Evolutionary conservation across 1,140 invertebrate species (phyloP), one percentile per base, ranked within the genome.

Genomic region (Conus betulinus): DNA sequence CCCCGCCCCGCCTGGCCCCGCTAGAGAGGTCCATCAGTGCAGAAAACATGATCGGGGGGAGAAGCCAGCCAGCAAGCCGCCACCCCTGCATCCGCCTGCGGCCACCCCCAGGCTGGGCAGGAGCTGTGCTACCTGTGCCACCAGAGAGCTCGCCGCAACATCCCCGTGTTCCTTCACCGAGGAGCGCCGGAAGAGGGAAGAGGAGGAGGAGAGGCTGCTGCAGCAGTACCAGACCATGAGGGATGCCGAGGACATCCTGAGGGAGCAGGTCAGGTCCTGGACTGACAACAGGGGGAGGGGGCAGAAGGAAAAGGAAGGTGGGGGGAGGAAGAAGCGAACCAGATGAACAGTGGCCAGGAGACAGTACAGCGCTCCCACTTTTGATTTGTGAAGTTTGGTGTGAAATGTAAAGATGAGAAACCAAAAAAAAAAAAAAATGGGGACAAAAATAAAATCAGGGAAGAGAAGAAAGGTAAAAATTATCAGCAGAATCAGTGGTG

Each of bases 41-140:
- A 15, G 91, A 91, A 10, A 88, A 90, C 11, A 39, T 89, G 74
- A 86, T 13, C 83, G 25, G 27, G 25, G 27, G 25, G 90, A 23
- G 17, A 71, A 20, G 67, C 23, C 23, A 6, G 67, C 67, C 67
- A 71, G 23, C 17, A 20, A 20, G 17, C 67, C 67, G 11, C 15
- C 67, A 0, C 0, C 67, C 67, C 67, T 1, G 67, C 17, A 13
- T 71, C 93, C 17, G 89, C 91, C 3, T 95, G 94, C 90, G 93
- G 92, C 20, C 95, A 95, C 83, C 89, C 91, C 1, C 93, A 93
- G 81, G 94, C 94, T 57, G 95, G 95, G 13, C 95, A 95, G 88
- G 95, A 95, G 89, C 88, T 95, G 85, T 95, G 95, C 90, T 95
- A 95, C 88, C 91, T 95, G 13, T 95, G 95, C 90, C 95, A 95